Evolutionary conservation across 1,140 invertebrate species (phyloP).

Genomic region (Eulimnadia texana): DNA sequence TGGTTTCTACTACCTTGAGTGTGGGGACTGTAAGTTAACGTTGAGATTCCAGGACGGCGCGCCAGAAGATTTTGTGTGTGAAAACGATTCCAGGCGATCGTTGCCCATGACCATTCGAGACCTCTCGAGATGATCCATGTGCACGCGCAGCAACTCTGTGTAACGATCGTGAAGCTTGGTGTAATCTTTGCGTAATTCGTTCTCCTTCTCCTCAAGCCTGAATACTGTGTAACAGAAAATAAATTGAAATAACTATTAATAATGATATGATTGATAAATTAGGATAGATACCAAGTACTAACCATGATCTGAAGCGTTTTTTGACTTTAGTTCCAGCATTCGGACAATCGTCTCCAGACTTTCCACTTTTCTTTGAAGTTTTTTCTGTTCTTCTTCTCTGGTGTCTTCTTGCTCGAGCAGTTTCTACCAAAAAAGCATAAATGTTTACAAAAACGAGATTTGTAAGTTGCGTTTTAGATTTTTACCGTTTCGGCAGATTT

Average conservation of each 20-base stretch:
- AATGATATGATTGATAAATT: background rate
- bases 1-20: background rate
- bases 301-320: conserved; percentile 94
- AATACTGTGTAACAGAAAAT: conserved; percentile 23
- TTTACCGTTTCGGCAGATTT: conserved; percentile 76
- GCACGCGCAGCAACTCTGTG: conserved; percentile 95
- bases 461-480: too few species aligned
- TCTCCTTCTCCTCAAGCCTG: conserved; percentile 67
- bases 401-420: conserved; percentile 88
- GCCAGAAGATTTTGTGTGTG: background rate
- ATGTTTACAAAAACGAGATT: background rate
- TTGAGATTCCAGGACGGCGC: background rate
- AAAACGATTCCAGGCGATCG: conserved; percentile 38
- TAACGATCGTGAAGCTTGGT: conserved; percentile 71
- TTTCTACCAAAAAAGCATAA: conserved; percentile 27
- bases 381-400: conserved; percentile 89
- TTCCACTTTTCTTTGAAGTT: conserved; percentile 76
- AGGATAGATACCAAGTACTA: conserved; percentile 21
- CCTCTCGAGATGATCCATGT: conserved; percentile 97
- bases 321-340: conserved; percentile 95
- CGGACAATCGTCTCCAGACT: conserved; percentile 93
- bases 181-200: conserved; percentile 64
- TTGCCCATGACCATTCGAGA: conserved; percentile 85
- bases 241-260: background rate
- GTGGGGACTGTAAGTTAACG: background rate